phyloP scores from a whole-genome alignment of 1,140 invertebrate genomes.

The Cherax destructor region DNA sequence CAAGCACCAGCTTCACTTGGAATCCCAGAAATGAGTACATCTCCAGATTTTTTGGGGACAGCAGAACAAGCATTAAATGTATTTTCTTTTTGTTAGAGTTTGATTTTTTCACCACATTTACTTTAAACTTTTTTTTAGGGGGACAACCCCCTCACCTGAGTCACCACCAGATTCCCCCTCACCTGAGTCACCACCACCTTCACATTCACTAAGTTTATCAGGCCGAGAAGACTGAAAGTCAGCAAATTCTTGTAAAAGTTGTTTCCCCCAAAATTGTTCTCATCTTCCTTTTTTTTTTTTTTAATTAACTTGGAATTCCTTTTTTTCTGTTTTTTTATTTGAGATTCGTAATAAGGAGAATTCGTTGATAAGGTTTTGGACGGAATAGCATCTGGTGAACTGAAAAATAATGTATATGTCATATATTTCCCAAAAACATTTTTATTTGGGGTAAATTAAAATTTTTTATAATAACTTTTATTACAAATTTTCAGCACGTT shows the following conservation, averaged over 20 bases:
- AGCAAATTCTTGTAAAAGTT: constrained; percentile 49
- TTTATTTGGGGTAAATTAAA: too few species aligned
- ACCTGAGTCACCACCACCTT: background rate
- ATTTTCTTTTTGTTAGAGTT: background rate
- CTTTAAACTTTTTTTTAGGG: background rate
- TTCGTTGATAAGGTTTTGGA: background rate
- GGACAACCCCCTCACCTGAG: background rate
- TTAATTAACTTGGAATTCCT: background rate
- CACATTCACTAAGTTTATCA: constrained; percentile 37
- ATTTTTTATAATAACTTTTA: too few species aligned
- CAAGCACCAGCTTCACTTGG: background rate
- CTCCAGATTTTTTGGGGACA: background rate
- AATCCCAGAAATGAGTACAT: background rate
- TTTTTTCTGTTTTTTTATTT: constrained; percentile 21
- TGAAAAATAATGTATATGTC: too few species aligned
- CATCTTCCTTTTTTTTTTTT: constrained; percentile 39
- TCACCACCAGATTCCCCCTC: constrained; percentile 4
- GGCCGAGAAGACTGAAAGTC: constrained; percentile 52
- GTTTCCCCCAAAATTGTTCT: constrained; percentile 46
- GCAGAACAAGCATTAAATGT: background rate
- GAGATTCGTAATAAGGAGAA: background rate
- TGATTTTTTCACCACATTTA: background rate
- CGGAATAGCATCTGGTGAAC: background rate
- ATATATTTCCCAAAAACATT: too few species aligned
- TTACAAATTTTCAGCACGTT: too few species aligned